Conservation (phyloP, 2,113 vertebrate genomes). For the Parus major region DNA sequence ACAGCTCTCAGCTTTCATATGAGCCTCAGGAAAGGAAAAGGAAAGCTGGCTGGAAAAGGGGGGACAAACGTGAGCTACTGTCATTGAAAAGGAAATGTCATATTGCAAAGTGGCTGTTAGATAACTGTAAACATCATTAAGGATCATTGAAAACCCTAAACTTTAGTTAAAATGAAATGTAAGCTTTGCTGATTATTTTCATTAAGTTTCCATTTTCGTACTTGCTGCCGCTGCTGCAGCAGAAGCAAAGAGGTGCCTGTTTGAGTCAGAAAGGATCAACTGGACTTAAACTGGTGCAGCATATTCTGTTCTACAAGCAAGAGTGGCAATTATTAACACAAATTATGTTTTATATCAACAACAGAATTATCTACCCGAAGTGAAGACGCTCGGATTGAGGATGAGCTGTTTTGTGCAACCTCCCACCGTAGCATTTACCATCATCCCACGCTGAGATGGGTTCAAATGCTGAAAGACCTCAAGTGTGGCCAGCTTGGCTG, state of each 20-base stretch:
- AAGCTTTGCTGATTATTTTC: slow-evolving; percentile 27
- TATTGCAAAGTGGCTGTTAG: slow-evolving; percentile 78
- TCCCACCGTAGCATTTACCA: background rate
- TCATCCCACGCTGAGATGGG: background rate
- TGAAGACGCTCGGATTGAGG: background rate
- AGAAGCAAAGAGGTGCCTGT: background rate
- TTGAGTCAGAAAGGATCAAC: background rate
- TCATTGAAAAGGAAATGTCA: slow-evolving; percentile 59
- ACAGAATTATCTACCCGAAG: background rate
- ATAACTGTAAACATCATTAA: slow-evolving; percentile 80
- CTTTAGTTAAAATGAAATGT: slow-evolving; percentile 57
- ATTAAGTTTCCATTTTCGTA: background rate
- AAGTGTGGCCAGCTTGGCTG: slow-evolving; percentile 3
- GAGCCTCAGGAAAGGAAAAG: slow-evolving; percentile 66
- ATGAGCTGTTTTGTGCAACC: background rate
- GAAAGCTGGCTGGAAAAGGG: slow-evolving; percentile 52
- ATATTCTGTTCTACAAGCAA: background rate
- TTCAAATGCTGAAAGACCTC: background rate
- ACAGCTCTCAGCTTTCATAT: slow-evolving; percentile 71
- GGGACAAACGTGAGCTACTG: slow-evolving; percentile 14
- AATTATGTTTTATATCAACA: background rate
- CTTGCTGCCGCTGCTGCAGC: background rate
- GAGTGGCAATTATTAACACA: background rate
- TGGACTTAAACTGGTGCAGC: background rate
- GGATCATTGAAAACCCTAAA: slow-evolving; percentile 60